A percentile compares a stretch with the other conserved stretches of the same genome.
Conservation (phyloP, 2,888 invertebrate genomes). For the Apodemia hepburni region DNA sequence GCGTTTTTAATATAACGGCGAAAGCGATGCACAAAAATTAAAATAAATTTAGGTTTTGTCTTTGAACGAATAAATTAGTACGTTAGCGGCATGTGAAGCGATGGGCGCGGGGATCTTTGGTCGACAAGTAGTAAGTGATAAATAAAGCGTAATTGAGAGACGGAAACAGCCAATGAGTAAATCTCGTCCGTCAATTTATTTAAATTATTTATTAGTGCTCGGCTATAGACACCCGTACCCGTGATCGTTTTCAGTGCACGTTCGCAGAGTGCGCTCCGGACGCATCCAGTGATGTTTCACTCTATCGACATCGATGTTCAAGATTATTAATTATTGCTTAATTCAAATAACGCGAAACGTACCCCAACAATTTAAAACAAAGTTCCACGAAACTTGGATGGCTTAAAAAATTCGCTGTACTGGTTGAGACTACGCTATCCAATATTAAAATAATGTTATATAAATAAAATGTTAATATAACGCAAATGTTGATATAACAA, state of each 20-base stretch:
- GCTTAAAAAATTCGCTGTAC: too few relatives aligned
- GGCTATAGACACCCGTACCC: slow-evolving; percentile 74
- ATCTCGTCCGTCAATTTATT: slow-evolving; percentile 81
- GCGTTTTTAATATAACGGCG: not conserved
- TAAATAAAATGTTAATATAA: too few relatives aligned
- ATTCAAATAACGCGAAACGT: not conserved
- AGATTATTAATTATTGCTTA: not conserved
- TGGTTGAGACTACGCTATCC: too few relatives aligned
- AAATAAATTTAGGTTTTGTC: not conserved
- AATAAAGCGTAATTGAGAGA: slow-evolving; percentile 79
- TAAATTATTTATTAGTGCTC: slow-evolving; percentile 80
- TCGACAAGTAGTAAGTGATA: slow-evolving; percentile 73
- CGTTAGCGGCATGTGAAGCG: slow-evolving; percentile 24
- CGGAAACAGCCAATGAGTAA: slow-evolving; percentile 80
- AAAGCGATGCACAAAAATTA: not conserved
- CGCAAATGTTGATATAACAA: too few relatives aligned
- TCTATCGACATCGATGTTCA: slow-evolving; percentile 41
- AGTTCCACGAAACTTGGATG: too few relatives aligned
- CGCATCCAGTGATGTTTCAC: slow-evolving; percentile 49
- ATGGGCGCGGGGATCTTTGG: slow-evolving; percentile 48
- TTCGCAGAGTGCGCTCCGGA: slow-evolving; percentile 66
- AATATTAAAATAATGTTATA: too few relatives aligned
- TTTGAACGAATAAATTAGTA: slow-evolving; percentile 22
- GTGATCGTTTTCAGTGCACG: slow-evolving; percentile 68
- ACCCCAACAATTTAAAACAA: too few relatives aligned